phyloP scores from a whole-genome alignment of 1,140 invertebrate genomes.

The Drosophila albomicans region DNA sequence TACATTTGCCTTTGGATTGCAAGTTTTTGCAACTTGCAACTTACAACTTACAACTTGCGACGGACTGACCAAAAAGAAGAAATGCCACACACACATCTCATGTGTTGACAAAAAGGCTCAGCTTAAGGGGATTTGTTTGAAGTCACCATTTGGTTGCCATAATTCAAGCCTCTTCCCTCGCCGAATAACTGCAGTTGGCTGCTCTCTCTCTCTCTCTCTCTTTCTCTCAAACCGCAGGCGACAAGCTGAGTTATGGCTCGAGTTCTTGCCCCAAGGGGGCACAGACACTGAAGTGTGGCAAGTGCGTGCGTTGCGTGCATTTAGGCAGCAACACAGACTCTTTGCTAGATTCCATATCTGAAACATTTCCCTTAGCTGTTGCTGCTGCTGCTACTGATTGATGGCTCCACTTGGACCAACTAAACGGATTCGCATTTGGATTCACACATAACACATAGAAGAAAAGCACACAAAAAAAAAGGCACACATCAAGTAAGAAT shows the following conservation, averaged over 20 bases:
- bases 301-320: slow-evolving; percentile 3
- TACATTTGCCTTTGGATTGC: slow-evolving; percentile 1
- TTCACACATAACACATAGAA: slow-evolving; percentile 5
- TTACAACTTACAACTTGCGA: neutral
- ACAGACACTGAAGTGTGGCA: neutral
- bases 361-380: slow-evolving; percentile 6
- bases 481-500: slow-evolving; percentile 14
- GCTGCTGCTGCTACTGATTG: slow-evolving; percentile 55
- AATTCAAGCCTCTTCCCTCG: slow-evolving; percentile 25
- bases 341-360: neutral
- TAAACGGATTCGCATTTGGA: slow-evolving; percentile 59
- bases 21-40: neutral
- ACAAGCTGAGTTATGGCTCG: slow-evolving; percentile 36
- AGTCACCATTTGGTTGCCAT: slow-evolving; percentile 32
- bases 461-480: neutral
- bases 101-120: slow-evolving; percentile 38
- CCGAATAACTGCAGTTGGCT: slow-evolving; percentile 39
- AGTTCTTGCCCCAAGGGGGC: neutral
- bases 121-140: slow-evolving; percentile 5
- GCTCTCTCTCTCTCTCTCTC: no score
- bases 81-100: neutral
- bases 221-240: slow-evolving; percentile 22
- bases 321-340: neutral
- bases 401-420: slow-evolving; percentile 67
- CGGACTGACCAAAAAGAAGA: neutral